Conservation (phyloP, 2,113 vertebrate species). For the Puffinus mauretanicus region DNA sequence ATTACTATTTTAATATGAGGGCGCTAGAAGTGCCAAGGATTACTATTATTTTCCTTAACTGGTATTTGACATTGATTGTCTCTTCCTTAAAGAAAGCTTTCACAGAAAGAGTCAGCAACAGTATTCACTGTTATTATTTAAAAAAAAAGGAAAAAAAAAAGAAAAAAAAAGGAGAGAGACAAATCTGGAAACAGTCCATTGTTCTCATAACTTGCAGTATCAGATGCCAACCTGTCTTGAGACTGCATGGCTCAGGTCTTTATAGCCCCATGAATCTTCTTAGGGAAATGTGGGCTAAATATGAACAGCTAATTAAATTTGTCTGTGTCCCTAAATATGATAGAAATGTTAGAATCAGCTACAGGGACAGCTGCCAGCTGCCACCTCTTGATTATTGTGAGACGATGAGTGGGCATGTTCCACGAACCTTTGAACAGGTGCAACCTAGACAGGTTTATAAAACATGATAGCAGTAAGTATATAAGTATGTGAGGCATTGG, state of each 20-base stretch:
- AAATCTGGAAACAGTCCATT: not conserved
- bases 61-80: not conserved
- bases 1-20: not conserved
- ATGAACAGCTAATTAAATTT: not conserved
- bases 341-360: not conserved
- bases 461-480: not conserved
- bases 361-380: constrained; percentile 26
- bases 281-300: not conserved
- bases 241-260: not conserved
- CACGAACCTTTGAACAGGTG: constrained; percentile 40
- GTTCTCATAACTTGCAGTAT: not conserved
- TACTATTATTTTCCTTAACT: not conserved
- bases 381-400: constrained; percentile 16
- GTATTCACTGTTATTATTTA: not conserved
- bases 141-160: not conserved
- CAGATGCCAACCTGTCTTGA: not conserved
- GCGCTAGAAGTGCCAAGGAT: not conserved
- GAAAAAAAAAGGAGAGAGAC: not conserved
- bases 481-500: not conserved
- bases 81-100: not conserved
- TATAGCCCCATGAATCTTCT: not conserved
- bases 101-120: not conserved
- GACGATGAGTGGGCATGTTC: not conserved
- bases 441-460: not conserved
- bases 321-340: not conserved